Evolutionary conservation across 1,140 invertebrate genomes (phyloP).

Genomic region (Tetramorium alpestre): DNA sequence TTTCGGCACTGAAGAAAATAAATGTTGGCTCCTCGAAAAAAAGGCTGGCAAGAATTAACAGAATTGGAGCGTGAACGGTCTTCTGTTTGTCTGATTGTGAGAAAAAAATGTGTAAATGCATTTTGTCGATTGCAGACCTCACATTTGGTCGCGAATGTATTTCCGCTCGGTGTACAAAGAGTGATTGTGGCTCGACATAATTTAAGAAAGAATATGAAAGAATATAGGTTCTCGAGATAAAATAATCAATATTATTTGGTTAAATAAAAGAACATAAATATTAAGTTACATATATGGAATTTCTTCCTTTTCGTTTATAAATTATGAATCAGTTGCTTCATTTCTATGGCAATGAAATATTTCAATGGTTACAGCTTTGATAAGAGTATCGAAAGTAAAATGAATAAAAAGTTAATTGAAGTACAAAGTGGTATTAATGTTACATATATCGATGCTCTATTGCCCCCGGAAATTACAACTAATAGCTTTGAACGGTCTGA

Average conservation of each 20-base stretch:
- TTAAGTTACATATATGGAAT: background rate
- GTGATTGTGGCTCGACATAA: background rate
- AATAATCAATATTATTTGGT: slow-evolving; percentile 7
- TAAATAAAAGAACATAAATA: background rate
- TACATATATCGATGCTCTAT: background rate
- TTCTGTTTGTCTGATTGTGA: background rate
- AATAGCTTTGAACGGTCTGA: background rate
- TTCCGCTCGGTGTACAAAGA: slow-evolving; percentile 5
- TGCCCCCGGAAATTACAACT: background rate
- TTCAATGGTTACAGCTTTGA: background rate
- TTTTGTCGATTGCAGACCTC: background rate
- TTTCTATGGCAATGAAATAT: background rate
- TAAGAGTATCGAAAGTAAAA: background rate
- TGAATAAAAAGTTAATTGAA: slow-evolving; percentile 7
- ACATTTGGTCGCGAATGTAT: background rate
- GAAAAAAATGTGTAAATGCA: background rate
- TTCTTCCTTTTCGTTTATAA: background rate
- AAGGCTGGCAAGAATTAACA: background rate
- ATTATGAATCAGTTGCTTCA: background rate
- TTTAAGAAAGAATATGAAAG: background rate
- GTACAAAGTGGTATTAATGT: background rate
- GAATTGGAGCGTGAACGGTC: slow-evolving; percentile 20
- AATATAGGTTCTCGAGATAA: background rate
- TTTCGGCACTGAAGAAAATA: slow-evolving; percentile 1
- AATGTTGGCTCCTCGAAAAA: background rate